Evolutionary conservation across 2,797 vertebrate genomes (phyloP).

Genomic region (Pitangus sulphuratus): DNA sequence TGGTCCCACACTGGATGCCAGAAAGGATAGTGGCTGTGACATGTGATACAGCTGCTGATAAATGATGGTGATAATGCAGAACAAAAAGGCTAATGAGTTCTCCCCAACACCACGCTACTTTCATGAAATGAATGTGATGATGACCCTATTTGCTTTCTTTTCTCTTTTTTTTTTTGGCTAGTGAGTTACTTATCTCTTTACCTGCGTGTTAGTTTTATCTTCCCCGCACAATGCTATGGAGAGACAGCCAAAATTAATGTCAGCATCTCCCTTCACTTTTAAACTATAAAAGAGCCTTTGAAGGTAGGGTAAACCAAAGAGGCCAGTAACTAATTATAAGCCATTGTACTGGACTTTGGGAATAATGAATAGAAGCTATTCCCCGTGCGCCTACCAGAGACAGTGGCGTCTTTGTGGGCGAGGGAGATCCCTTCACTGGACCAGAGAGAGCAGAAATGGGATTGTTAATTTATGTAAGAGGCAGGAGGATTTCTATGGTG

Average conservation of each 20-base stretch:
- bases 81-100: constrained; percentile 57
- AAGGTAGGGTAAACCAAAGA: constrained; percentile 50
- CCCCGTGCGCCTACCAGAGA: background rate
- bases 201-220: constrained; percentile 9
- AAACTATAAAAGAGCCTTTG: constrained; percentile 25
- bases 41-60: constrained; percentile 50
- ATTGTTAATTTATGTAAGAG: constrained; percentile 62
- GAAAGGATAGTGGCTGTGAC: constrained; percentile 46
- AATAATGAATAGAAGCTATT: constrained; percentile 53
- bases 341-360: constrained; percentile 40
- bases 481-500: constrained; percentile 52
- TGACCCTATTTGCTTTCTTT: constrained; percentile 1
- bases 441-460: constrained; percentile 62
- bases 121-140: constrained; percentile 34
- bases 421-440: constrained; percentile 59
- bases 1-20: constrained; percentile 33
- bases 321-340: constrained; percentile 50
- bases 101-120: constrained; percentile 7
- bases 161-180: background rate
- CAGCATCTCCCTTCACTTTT: constrained; percentile 36
- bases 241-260: constrained; percentile 43
- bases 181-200: constrained; percentile 15
- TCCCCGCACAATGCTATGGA: background rate
- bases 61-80: constrained; percentile 50
- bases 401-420: constrained; percentile 40